Base-by-base conservation (phyloP, 2,888 invertebrate species). In the Agriotes lineatus region DNA sequence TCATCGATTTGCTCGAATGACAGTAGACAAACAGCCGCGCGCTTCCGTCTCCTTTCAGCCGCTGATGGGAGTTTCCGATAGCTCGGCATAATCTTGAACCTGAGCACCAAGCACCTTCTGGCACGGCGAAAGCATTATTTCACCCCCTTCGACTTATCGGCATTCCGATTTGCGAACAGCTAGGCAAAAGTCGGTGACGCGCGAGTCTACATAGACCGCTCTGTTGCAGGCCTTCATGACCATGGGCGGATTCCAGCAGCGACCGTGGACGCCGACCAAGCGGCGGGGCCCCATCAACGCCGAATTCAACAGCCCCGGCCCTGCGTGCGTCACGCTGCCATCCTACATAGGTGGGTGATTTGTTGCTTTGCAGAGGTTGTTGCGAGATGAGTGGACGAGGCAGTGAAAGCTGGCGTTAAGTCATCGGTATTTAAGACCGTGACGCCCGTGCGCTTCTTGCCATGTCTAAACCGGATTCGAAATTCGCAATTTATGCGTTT, bases 231-330 rank as follows among this genome's bases (percentile, higher is more conserved):
- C 22, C 39, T 20, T 37, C 22, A 33, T 48, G 44, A 72, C 77
- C 72, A 89, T 89, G 89, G 89, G 90, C 81, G 94, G 93, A 79
- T 89, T 93, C 81, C 91, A 92, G 77, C 96, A 96, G 86, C 90
- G 93, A 83, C 91, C 94, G 72, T 96, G 96, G 96, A 95, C 93
- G 64, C 96, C 96, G 39, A 96, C 96, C 37, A 93, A 93, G 82
- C 88, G 96, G 72, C 89, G 94, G 57, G 96, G 96, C 35, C 94
- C 94, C 16, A 96, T 96, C 70, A 93, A 94, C 48, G 96, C 96
- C 1, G 96, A 96, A 85, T 90, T 90, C 75, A 87, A 89, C 62
- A 94, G 94, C 79, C 96, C 96, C 16, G 96, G 96, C 65, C 96
- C 96, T 25, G 96, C 96, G 16, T 93, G 93, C 72, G 94, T 96